These are phyloP conservation scores for Andrena dorsata DNA, from an alignment of 2,888 invertebrate genomes.

Conservation along the genomic window DNA sequence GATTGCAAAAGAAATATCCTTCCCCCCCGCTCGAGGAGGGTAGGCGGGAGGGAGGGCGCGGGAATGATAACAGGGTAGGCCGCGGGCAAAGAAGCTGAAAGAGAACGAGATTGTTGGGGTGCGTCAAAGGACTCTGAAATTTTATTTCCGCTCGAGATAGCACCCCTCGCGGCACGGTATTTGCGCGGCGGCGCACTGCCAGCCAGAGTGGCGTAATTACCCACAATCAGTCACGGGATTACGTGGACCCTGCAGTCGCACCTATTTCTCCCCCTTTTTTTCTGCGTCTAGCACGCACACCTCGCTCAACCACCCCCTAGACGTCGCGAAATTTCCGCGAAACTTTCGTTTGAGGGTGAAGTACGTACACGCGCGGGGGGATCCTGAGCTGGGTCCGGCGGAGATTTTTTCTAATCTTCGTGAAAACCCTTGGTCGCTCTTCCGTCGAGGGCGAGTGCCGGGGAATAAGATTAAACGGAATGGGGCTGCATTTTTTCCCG, in stretches of 20 bases:
- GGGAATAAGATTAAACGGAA: conserved; percentile 49
- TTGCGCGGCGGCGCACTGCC: conserved; percentile 62
- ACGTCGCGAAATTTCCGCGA: not conserved
- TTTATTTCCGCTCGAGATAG: conserved; percentile 69
- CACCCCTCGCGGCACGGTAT: conserved; percentile 60
- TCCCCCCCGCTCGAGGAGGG: not conserved
- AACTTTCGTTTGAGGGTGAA: not conserved
- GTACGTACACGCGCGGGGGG: conserved; percentile 14
- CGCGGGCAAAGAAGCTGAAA: conserved; percentile 48
- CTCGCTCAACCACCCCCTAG: conserved; percentile 2
- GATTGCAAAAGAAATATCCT: conserved; percentile 27
- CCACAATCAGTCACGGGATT: conserved; percentile 73
- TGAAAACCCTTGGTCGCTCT: conserved; percentile 26
- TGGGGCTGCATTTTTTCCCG: conserved; percentile 43
- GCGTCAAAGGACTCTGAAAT: conserved; percentile 67
- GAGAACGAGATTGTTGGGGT: conserved; percentile 57
- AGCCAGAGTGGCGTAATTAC: conserved; percentile 68
- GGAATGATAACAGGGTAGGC: conserved; percentile 62
- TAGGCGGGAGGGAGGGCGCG: conserved; percentile 1
- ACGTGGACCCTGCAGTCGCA: conserved; percentile 60
- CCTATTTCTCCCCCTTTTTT: conserved; percentile 43
- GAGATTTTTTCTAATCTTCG: conserved; percentile 60
- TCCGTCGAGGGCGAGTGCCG: conserved; percentile 25
- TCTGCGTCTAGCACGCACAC: conserved; percentile 59
- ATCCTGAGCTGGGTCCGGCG: conserved; percentile 8